Base-by-base conservation (phyloP, 1,140 invertebrate species). In the Thaumatotibia leucotreta region DNA sequence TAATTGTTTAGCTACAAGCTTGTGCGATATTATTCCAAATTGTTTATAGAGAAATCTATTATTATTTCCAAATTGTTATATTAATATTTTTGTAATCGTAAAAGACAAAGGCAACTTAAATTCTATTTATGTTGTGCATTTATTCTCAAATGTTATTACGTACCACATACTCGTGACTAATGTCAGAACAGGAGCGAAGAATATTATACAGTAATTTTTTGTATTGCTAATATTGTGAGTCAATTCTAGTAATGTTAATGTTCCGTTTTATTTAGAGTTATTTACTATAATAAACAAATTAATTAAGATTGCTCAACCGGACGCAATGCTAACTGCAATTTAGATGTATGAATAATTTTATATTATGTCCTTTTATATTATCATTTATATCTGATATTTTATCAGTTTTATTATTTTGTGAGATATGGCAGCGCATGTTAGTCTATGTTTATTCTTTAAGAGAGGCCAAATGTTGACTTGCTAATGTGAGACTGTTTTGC, bases 401-500 rank as follows among this genome's bases (percentile, higher is more conserved):
- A 58, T 58, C 80, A 82, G 78, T 87, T 88, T 71, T 80, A 80
- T 86, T 82, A 77, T 68, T 83, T 89, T 88, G 86, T 86, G 83
- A 88, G 82, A 84, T 83, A 83, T 84, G 88, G 86, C 88, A 91
- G 86, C 86, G 83, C 85, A 91, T 89, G 83, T 88, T 89, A 86
- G 83, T 89, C 80, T 90, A 88, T 83, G 84, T 49, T 89, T 90
- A 85, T 88, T 85, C 86, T 76, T 88, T 86, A 91, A 86, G 87
- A 89, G 86, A 91, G 88, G 88, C 88, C 88, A 91, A 91, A 91
- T 91, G 88, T 91, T 89, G 88, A 91, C 88, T 91, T 91, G 88
- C 88, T 91, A 88, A 88, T 88, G 86, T 91, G 86, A 91, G 88
- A 91, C 88, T 91, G 88, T 91, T 91, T 91, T 91, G 88, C 88